Evolutionary conservation across 2,113 vertebrate species (phyloP), one percentile per base, ranked within the genome.

Genomic region (Gulo gulo): DNA sequence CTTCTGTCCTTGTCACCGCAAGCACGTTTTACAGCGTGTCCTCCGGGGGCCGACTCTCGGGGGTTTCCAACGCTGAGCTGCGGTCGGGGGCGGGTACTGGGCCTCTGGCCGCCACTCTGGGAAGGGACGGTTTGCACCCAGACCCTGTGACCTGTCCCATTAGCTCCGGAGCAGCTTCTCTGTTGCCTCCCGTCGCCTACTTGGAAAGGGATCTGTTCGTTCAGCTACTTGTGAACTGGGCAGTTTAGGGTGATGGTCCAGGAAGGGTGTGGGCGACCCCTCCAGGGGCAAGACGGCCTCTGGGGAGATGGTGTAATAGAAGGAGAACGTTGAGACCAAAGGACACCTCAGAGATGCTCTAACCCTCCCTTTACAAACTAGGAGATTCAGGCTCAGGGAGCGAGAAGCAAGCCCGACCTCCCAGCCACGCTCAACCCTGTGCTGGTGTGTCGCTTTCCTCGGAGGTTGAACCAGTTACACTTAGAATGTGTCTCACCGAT

Each of bases 21-120:
- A 47, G 42, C 24, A 2, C 6, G 14, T 61, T 55, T 67, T 13
- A 9, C 0, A 21, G 55, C 9, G 12, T 7, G 23, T 3, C 55
- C 65, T 52, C n/a, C 39, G 0, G 12, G 26, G 23, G 65, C 31
- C 1, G 10, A 3, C 24, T 69, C 52, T 61, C 1, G 4, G 11
- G 6, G 13, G 16, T 10, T 50, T 42, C 82, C 39, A 20, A 11
- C 0, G 1, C 52, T 31, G 7, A 1, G 15, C n/a, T 65, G 18
- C 20, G 39, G 0, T 18, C 1, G 9, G 50, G 42, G 11, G 2
- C 67, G 16, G 67, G 20, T 16, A 14, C 24, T 26, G 57, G 47
- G 57, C 0, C 5, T 14, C 29, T 6, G 34, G 36, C 78, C 21
- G 29, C 67, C n/a, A 16, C 12, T 26, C 65, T 6, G 4, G 29